Evolutionary conservation across 2,888 invertebrate genomes (phyloP).

Genomic region (Unio delphinus): DNA sequence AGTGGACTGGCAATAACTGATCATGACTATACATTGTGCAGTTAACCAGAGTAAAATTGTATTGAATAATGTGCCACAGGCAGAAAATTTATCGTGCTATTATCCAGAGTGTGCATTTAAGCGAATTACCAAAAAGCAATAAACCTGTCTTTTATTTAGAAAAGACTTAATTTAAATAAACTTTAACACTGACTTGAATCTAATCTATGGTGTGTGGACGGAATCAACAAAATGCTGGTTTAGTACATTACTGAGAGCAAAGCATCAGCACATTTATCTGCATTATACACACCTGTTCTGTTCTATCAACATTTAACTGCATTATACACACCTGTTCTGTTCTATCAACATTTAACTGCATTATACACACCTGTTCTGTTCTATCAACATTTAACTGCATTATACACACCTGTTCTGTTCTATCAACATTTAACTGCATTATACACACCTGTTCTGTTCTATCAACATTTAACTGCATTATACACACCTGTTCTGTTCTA

Average conservation of each 20-base stretch:
- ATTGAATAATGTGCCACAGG: too few species aligned
- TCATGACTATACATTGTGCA: too few species aligned
- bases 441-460: slow-evolving; percentile 78
- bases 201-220: too few species aligned
- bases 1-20: too few species aligned
- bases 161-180: too few species aligned
- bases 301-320: slow-evolving; percentile 77
- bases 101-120: too few species aligned
- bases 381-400: slow-evolving; percentile 76
- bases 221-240: not conserved
- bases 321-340: slow-evolving; percentile 77
- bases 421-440: slow-evolving; percentile 75
- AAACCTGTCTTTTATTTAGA: too few species aligned
- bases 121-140: too few species aligned
- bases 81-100: too few species aligned
- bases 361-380: slow-evolving; percentile 78
- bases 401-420: slow-evolving; percentile 78
- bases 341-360: slow-evolving; percentile 81
- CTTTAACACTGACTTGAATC: too few species aligned
- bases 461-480: slow-evolving; percentile 75
- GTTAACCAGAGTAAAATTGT: too few species aligned
- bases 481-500: slow-evolving; percentile 80
- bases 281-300: slow-evolving; percentile 77
- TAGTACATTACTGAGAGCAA: not conserved
- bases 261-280: not conserved